A percentile compares a stretch with the other conserved stretches of the same genome.
These are phyloP conservation scores for Drosophila repleta DNA, from an alignment of 1,140 invertebrate genomes.

Conservation along the genomic window DNA sequence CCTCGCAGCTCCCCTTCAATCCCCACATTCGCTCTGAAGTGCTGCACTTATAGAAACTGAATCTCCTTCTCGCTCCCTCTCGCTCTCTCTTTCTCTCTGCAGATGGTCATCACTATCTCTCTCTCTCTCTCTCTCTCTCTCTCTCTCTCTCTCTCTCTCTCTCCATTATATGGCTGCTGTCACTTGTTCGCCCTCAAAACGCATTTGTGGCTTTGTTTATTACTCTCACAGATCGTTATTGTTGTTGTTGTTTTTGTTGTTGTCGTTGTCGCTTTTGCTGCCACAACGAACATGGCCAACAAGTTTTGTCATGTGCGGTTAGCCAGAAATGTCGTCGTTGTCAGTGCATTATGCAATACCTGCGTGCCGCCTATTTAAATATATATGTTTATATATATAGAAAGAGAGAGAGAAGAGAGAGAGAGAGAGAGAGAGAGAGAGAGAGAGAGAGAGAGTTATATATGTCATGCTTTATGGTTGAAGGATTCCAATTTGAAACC, in stretches of 20 bases:
- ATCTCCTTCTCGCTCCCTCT: background rate
- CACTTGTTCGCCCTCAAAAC: slow-evolving; percentile 37
- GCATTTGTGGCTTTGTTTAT: slow-evolving; percentile 62
- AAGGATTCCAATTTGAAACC: too few relatives aligned
- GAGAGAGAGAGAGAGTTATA: too few relatives aligned
- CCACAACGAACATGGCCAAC: slow-evolving; percentile 39
- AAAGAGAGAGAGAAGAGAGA: too few relatives aligned
- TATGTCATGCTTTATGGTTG: too few relatives aligned
- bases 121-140: slow-evolving; percentile 2
- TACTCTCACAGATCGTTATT: slow-evolving; percentile 41
- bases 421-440: too few relatives aligned
- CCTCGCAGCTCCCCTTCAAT: background rate
- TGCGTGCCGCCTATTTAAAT: background rate
- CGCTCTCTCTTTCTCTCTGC: background rate
- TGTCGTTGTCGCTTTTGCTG: slow-evolving; percentile 11
- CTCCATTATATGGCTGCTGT: slow-evolving; percentile 11
- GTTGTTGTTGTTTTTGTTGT: slow-evolving; percentile 25
- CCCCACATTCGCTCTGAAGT: background rate
- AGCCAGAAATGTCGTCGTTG: slow-evolving; percentile 30
- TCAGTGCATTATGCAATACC: slow-evolving; percentile 11
- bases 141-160: background rate
- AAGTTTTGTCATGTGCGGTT: slow-evolving; percentile 51
- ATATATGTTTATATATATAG: too few relatives aligned
- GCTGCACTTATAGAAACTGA: background rate
- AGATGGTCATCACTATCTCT: too few relatives aligned